Evolutionary conservation across 2,113 vertebrate species (phyloP).

Genomic region (Delphinus delphis): DNA sequence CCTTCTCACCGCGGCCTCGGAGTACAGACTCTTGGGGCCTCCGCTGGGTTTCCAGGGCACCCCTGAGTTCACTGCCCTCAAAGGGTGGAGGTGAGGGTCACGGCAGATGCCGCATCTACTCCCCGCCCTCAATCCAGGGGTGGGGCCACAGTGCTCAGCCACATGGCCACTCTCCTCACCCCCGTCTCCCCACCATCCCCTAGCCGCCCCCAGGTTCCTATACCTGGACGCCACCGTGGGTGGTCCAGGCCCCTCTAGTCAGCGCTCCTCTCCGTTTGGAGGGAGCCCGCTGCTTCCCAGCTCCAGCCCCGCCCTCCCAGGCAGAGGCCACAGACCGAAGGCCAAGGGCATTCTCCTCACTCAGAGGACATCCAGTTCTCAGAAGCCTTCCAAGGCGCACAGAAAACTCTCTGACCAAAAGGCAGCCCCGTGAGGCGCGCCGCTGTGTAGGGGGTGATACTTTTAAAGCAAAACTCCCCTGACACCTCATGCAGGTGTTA

Average conservation of each 20-base stretch:
- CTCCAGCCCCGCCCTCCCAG: rapidly evolving
- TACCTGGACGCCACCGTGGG: not conserved
- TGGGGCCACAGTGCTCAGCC: not conserved
- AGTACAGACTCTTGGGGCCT: not conserved
- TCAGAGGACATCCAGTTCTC: not conserved
- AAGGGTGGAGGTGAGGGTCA: not conserved
- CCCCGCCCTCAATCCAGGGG: not conserved
- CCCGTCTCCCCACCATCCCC: rapidly evolving
- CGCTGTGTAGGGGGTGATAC: rapidly evolving
- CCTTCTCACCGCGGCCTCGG: not conserved
- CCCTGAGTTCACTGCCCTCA: not conserved
- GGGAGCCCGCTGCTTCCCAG: not conserved
- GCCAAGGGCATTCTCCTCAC: rapidly evolving
- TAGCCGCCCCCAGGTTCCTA: not conserved
- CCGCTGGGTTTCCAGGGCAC: rapidly evolving
- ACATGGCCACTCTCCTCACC: rapidly evolving
- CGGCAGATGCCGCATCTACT: rapidly evolving
- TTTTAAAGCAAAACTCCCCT: not conserved
- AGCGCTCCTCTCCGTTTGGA: rapidly evolving
- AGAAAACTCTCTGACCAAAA: not conserved
- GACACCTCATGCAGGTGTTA: not conserved
- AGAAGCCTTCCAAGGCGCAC: rapidly evolving
- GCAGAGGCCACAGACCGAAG: not conserved
- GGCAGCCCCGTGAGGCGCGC: rapidly evolving
- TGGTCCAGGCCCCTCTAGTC: not conserved